Conservation (phyloP, 2,113 vertebrate genomes). For the Corythornis cristatus region DNA sequence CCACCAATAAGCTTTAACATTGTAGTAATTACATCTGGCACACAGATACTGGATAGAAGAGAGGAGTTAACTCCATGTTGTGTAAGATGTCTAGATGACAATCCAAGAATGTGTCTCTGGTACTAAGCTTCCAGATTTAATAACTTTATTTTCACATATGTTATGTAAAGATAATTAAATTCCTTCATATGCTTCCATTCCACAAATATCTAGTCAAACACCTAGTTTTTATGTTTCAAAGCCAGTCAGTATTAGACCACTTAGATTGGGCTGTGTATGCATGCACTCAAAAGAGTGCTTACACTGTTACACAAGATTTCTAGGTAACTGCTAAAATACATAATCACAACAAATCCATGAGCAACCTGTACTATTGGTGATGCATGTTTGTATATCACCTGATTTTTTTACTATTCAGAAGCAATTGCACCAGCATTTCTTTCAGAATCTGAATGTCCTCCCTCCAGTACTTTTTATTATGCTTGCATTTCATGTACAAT, state of each 20-base stretch:
- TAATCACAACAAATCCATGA: neutral
- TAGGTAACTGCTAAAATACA: neutral
- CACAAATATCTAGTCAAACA: neutral
- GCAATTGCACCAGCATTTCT: neutral
- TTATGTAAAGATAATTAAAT: neutral
- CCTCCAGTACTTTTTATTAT: neutral
- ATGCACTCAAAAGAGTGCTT: neutral
- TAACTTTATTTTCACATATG: neutral
- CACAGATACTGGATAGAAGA: fast-evolving
- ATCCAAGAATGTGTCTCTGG: neutral
- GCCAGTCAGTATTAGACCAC: neutral
- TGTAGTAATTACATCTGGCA: fast-evolving
- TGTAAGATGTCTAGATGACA: neutral
- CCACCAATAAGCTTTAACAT: neutral
- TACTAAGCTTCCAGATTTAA: neutral
- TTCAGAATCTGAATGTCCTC: neutral
- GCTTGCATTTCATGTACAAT: neutral
- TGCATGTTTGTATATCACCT: neutral
- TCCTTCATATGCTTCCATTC: neutral
- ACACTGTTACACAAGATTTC: neutral
- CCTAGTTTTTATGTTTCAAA: neutral
- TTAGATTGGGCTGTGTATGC: neutral
- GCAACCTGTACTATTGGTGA: neutral
- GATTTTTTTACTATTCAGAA: neutral
- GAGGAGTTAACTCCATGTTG: neutral